Conservation (phyloP, 2,888 invertebrate genomes). For the Dromius quadrimaculatus region DNA sequence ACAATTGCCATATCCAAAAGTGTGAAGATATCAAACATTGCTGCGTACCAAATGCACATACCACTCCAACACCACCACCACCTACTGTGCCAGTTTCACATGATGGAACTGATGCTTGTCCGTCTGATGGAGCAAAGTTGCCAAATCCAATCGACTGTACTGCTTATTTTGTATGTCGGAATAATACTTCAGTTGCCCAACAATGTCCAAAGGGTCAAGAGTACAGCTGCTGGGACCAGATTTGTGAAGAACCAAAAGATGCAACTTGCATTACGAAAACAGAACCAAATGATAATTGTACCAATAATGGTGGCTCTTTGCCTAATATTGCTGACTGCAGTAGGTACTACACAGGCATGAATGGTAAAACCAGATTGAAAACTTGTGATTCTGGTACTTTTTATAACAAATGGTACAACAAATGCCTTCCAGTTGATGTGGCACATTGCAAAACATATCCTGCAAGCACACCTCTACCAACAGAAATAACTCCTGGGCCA, state of each 20-base stretch:
- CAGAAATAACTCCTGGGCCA: too few relatives aligned
- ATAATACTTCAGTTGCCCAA: not conserved
- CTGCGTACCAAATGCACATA: not conserved
- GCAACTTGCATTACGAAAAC: slow-evolving; percentile 14
- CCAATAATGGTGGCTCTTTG: not conserved
- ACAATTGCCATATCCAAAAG: slow-evolving; percentile 10
- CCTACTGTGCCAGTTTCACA: not conserved
- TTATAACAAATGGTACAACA: slow-evolving; percentile 28
- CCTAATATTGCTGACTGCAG: slow-evolving; percentile 14
- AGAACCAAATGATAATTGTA: too few relatives aligned
- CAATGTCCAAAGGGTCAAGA: slow-evolving; percentile 12
- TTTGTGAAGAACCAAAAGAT: not conserved
- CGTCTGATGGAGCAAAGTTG: slow-evolving; percentile 5
- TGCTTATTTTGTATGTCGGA: slow-evolving; percentile 17
- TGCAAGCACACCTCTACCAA: not conserved
- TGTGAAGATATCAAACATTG: slow-evolving; percentile 33
- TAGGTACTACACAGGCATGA: slow-evolving; percentile 22
- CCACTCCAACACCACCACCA: not conserved
- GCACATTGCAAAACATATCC: slow-evolving; percentile 8
- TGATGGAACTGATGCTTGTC: not conserved
- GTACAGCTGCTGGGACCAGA: slow-evolving; percentile 33
- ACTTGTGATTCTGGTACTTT: not conserved
- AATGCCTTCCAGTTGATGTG: slow-evolving; percentile 1
- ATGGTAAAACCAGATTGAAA: slow-evolving; percentile 31
- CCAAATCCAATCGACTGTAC: slow-evolving; percentile 27